phyloP scores from a whole-genome alignment of 1,140 invertebrate species.

The Heliconius eleuchia region DNA sequence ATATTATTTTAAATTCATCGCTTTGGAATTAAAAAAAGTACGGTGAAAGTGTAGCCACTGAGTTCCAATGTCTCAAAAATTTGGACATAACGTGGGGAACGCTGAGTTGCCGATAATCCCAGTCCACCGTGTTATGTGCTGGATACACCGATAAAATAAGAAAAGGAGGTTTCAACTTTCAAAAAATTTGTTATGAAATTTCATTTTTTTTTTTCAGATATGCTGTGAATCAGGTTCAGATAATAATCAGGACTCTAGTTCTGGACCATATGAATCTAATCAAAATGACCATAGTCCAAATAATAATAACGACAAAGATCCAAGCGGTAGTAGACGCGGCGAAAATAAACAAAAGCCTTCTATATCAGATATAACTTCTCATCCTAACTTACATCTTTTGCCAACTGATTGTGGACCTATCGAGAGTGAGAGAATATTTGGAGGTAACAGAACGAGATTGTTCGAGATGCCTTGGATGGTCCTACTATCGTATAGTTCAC shows the following conservation, averaged over 20 bases:
- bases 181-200: too few relatives aligned
- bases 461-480: slow-evolving; percentile 87
- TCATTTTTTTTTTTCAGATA: slow-evolving; percentile 20
- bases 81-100: too few relatives aligned
- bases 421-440: slow-evolving; percentile 77
- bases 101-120: too few relatives aligned
- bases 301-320: slow-evolving; percentile 6
- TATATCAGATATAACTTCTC: slow-evolving; percentile 76
- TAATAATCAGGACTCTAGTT: background rate
- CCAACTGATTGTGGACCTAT: slow-evolving; percentile 57
- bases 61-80: too few relatives aligned
- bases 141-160: background rate
- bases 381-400: slow-evolving; percentile 82
- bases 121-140: too few relatives aligned
- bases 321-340: slow-evolving; percentile 32
- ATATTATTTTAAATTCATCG: too few relatives aligned
- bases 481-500: slow-evolving; percentile 80
- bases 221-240: slow-evolving; percentile 20
- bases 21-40: too few relatives aligned
- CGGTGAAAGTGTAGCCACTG: too few relatives aligned
- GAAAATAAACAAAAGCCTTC: slow-evolving; percentile 30
- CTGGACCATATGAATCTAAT: background rate
- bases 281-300: background rate
- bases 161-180: too few relatives aligned
- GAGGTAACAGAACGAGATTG: slow-evolving; percentile 82